Conservation (phyloP, 2,888 invertebrate species). For the Crocallis elinguaria region DNA sequence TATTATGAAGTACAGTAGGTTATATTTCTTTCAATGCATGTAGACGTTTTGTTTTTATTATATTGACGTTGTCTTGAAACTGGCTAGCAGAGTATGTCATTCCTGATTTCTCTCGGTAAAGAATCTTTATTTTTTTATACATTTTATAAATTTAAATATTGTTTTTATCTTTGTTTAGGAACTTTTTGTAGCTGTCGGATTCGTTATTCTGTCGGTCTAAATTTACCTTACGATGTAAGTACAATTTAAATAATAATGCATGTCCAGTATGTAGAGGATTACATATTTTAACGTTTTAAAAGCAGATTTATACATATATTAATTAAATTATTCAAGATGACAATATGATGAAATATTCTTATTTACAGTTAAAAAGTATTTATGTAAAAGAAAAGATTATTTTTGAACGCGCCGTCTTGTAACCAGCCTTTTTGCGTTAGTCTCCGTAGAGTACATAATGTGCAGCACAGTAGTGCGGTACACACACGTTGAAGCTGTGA, state of each 20-base stretch:
- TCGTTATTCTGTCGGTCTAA: conserved; percentile 73
- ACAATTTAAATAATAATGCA: conserved; percentile 75
- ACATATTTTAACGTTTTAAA: conserved; percentile 77
- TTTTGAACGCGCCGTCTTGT: conserved; percentile 41
- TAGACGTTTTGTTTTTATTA: conserved; percentile 21
- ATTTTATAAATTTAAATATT: conserved; percentile 61
- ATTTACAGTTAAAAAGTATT: conserved; percentile 74
- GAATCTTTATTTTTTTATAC: conserved; percentile 84
- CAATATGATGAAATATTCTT: conserved; percentile 79
- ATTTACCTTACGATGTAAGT: conserved; percentile 73
- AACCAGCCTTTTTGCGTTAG: conserved; percentile 35
- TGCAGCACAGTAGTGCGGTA: conserved; percentile 11
- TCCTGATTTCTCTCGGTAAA: conserved; percentile 75
- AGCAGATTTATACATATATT: conserved; percentile 82
- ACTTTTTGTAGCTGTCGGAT: conserved; percentile 58
- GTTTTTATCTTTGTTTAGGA: conserved; percentile 48
- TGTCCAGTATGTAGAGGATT: conserved; percentile 77
- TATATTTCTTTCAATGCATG: conserved; percentile 19
- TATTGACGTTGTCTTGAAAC: conserved; percentile 43
- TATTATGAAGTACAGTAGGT: conserved; percentile 29
- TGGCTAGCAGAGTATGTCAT: conserved; percentile 67
- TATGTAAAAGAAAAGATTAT: conserved; percentile 51
- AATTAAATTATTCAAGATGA: conserved; percentile 75
- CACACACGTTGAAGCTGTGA: background rate
- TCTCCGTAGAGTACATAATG: conserved; percentile 39